phyloP scores from a whole-genome alignment of 2,888 invertebrate genomes.

The Andrena praecox region DNA sequence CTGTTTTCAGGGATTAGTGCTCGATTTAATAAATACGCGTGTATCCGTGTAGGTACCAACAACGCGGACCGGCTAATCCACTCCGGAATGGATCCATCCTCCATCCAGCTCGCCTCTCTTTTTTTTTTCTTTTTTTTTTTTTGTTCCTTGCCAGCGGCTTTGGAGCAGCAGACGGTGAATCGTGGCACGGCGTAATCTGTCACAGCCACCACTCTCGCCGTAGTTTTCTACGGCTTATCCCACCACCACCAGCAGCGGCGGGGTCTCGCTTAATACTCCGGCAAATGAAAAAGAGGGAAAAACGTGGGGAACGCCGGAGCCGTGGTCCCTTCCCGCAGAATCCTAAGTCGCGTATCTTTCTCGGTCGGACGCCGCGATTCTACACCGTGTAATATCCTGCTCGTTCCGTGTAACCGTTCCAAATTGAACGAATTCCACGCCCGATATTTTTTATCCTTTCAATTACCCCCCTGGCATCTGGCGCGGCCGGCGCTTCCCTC shows the following conservation, averaged over 20 bases:
- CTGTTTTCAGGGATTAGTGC: constrained; percentile 62
- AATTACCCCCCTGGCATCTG: constrained; percentile 18
- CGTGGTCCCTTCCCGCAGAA: constrained; percentile 6
- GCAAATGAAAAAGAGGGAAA: constrained; percentile 60
- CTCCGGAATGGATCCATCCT: constrained; percentile 68
- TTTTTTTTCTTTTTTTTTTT: constrained; percentile 54
- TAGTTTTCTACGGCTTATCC: constrained; percentile 75
- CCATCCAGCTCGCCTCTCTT: constrained; percentile 42
- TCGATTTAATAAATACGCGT: constrained; percentile 72
- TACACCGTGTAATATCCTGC: constrained; percentile 49
- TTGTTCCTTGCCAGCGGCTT: constrained; percentile 65
- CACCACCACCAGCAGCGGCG: constrained; percentile 38
- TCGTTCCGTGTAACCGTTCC: constrained; percentile 14
- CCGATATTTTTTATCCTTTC: constrained; percentile 13
- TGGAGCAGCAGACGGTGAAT: constrained; percentile 69
- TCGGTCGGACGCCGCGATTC: constrained; percentile 32
- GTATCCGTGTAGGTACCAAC: constrained; percentile 69
- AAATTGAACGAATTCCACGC: not conserved
- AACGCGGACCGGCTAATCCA: constrained; percentile 69
- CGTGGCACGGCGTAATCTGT: constrained; percentile 71
- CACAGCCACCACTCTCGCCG: constrained; percentile 69
- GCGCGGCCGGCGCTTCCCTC: constrained; percentile 13
- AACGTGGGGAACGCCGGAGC: constrained; percentile 19
- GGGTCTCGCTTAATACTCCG: constrained; percentile 62
- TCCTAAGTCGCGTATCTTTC: constrained; percentile 48